Evolutionary conservation across 1,140 invertebrate genomes (phyloP), one percentile per base, ranked within the genome.

Genomic region (Formica exsecta): DNA sequence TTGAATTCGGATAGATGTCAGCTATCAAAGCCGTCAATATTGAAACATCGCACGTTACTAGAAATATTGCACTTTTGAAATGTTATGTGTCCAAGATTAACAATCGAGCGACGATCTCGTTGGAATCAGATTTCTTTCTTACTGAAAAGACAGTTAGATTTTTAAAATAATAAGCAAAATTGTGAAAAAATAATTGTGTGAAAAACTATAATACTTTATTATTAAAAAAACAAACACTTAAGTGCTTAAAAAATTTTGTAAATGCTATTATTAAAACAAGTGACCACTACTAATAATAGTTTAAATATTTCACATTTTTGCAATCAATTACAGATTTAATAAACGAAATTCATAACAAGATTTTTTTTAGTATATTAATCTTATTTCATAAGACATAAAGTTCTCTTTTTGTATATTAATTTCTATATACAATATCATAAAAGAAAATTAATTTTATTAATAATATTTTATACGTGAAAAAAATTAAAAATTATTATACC

Each of bases 31-130:
- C 13, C n/a, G 32, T 66, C 32, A 62, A 8, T 66, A n/a, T 66
- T 38, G 22, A 77, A 38, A 38, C 44, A 80, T 16, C 8, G 54
- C 65, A 70, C 76, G 44, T 80, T 68, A 36, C 51, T 68, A 48
- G 13, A 70, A 61, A 36, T 77, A 64, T 57, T 70, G 64, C 29
- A 54, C n/a, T 57, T 51, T 80, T 9, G 16, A 16, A 68, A 54
- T 70, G 44, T 79, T 79, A 51, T 79, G 48, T 22, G 36, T 3
- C 11, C 76, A 38, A 48, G 25, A 70, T 38, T 41, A 68, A 22
- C 36, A 54, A 36, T 80, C n/a, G 36, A 68, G 44, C 32, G 44
- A 80, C 65, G 22, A 80, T 54, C 48, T 51, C 22, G 44, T 51
- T n/a, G 22, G 5, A 16, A 7, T 77, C 19, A 64, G 32, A 61